phyloP scores from a whole-genome alignment of 2,888 invertebrate species.

The Lasioglossum villosulum region DNA sequence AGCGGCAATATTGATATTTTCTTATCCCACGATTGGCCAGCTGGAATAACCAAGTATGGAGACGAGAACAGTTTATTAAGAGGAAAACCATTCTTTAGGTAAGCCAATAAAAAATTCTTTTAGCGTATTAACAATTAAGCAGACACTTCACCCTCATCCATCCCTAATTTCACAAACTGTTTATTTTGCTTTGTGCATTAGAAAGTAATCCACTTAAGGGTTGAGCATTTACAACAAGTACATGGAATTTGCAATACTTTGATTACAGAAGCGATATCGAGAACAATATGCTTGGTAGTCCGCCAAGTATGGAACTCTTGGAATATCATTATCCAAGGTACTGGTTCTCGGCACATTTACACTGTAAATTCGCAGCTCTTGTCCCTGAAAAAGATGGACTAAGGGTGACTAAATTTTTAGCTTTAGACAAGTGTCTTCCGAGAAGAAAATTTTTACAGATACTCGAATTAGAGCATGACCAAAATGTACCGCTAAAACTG shows the following conservation, averaged over 20 bases:
- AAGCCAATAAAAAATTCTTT: constrained; percentile 58
- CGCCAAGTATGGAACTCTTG: constrained; percentile 93
- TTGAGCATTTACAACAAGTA: neutral
- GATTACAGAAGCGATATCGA: constrained; percentile 92
- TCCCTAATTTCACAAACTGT: neutral
- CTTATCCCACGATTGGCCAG: constrained; percentile 99
- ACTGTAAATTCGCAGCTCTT: constrained; percentile 96
- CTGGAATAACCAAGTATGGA: constrained; percentile 94
- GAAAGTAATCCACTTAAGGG: neutral
- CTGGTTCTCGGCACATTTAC: constrained; percentile 99
- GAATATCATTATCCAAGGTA: constrained; percentile 92
- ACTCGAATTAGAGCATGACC: constrained; percentile 88
- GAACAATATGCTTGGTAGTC: constrained; percentile 93
- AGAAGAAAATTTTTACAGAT: constrained; percentile 95
- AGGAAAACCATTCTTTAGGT: constrained; percentile 93
- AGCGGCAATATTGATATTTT: constrained; percentile 91
- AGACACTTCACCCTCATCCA: neutral
- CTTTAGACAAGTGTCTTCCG: constrained; percentile 98
- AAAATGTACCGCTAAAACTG: constrained; percentile 86
- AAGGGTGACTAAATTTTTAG: constrained; percentile 92
- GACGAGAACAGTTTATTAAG: constrained; percentile 90
- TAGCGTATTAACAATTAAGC: neutral
- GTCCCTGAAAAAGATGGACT: constrained; percentile 87
- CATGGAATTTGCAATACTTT: constrained; percentile 5
- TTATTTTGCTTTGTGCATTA: neutral